These are phyloP conservation scores for Selene dorsalis DNA, from an alignment of 2,797 vertebrate species.

Conservation along the genomic window DNA sequence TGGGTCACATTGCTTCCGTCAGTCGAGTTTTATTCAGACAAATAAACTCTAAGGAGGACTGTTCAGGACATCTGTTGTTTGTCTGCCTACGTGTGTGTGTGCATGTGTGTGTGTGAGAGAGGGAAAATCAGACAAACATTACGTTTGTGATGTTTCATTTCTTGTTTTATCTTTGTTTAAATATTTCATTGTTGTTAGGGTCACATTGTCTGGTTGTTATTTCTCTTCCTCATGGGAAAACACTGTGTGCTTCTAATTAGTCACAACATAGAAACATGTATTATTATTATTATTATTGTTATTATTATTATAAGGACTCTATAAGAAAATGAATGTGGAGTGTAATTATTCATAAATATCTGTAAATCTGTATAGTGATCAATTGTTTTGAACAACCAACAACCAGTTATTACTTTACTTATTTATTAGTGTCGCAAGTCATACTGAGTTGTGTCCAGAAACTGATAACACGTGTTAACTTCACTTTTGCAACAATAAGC, in stretches of 20 bases:
- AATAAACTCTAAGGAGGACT: background rate
- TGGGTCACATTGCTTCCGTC: background rate
- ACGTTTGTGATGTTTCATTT: background rate
- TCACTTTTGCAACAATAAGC: background rate
- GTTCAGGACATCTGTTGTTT: background rate
- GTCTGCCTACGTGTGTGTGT: background rate
- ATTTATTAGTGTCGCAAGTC: background rate
- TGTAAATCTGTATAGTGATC: background rate
- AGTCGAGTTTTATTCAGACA: slow-evolving; percentile 5
- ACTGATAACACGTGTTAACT: background rate
- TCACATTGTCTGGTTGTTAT: background rate
- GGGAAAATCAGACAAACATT: background rate
- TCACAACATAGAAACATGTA: background rate
- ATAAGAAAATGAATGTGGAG: background rate
- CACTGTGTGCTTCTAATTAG: background rate
- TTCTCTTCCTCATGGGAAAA: background rate
- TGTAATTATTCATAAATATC: background rate
- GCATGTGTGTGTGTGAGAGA: background rate
- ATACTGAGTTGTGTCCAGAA: background rate
- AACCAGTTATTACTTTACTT: background rate
- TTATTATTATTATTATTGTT: background rate
- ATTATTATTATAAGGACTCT: background rate
- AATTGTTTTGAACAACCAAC: background rate
- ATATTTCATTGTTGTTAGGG: background rate
- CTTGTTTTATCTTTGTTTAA: background rate